Evolutionary conservation across 1,140 invertebrate genomes (phyloP).

Genomic region (Wiebesia pumilae): DNA sequence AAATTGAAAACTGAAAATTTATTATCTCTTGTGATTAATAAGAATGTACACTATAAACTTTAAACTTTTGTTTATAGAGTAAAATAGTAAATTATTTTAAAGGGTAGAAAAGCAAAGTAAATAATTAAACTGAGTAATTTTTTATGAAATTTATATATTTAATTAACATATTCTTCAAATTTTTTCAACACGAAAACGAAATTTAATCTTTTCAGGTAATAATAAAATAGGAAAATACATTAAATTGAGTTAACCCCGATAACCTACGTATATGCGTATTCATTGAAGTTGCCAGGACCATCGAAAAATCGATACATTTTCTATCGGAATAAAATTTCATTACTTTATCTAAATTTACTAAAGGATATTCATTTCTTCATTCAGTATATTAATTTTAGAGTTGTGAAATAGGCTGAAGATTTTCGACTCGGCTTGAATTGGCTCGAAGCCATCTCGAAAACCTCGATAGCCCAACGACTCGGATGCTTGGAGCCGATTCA

Average conservation of each 20-base stretch:
- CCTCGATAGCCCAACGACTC: neutral
- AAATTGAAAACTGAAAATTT: no score
- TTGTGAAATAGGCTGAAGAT: neutral
- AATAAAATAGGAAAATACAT: neutral
- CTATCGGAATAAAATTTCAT: conserved; percentile 14
- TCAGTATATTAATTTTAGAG: neutral
- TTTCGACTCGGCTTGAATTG: neutral
- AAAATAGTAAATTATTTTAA: no score
- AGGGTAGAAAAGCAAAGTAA: no score
- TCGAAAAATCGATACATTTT: neutral
- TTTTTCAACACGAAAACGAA: neutral
- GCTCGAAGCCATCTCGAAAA: neutral
- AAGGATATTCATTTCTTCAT: conserved; percentile 7
- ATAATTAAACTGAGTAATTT: no score
- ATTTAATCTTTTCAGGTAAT: neutral
- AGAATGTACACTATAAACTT: no score
- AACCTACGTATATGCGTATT: neutral
- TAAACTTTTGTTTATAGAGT: no score
- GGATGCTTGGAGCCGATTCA: neutral
- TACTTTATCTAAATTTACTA: neutral
- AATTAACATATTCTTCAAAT: neutral
- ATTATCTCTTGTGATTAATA: no score
- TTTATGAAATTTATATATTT: neutral
- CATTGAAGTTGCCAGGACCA: neutral
- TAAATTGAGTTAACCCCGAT: neutral